Evolutionary conservation across 2,888 invertebrate genomes (phyloP).

Genomic region (Drosophila lutescens): DNA sequence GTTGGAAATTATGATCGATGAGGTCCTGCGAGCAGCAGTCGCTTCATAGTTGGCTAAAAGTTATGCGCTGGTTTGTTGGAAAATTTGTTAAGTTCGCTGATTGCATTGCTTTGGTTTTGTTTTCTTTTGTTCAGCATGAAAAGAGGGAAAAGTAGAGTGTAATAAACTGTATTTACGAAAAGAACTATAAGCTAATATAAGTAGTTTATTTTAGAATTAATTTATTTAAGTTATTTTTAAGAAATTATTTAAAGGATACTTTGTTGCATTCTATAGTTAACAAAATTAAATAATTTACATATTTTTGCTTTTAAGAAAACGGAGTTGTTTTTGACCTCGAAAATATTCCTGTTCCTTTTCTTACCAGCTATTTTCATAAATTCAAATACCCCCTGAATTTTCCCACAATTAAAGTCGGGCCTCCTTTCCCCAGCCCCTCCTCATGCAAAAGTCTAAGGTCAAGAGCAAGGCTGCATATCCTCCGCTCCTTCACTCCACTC

Average conservation of each 20-base stretch:
- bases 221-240: no score
- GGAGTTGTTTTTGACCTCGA: background rate
- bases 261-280: no score
- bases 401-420: constrained; percentile 5
- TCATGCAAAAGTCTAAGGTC: constrained; percentile 75
- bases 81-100: constrained; percentile 76
- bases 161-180: no score
- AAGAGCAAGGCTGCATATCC: constrained; percentile 67
- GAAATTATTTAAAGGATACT: no score
- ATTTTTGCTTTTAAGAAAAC: background rate
- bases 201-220: no score
- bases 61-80: constrained; percentile 64
- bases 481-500: background rate
- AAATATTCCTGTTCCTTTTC: background rate
- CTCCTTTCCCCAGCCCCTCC: constrained; percentile 1
- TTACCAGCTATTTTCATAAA: background rate
- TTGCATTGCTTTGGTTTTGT: constrained; percentile 53
- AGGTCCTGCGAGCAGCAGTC: constrained; percentile 43
- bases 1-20: constrained; percentile 78
- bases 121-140: background rate
- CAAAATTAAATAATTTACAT: no score
- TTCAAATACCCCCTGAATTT: background rate
- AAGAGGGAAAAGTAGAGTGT: background rate
- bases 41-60: constrained; percentile 53
- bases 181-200: no score